Evolutionary conservation across 1,140 invertebrate species (phyloP).

Genomic region (Notospermus geniculatus): DNA sequence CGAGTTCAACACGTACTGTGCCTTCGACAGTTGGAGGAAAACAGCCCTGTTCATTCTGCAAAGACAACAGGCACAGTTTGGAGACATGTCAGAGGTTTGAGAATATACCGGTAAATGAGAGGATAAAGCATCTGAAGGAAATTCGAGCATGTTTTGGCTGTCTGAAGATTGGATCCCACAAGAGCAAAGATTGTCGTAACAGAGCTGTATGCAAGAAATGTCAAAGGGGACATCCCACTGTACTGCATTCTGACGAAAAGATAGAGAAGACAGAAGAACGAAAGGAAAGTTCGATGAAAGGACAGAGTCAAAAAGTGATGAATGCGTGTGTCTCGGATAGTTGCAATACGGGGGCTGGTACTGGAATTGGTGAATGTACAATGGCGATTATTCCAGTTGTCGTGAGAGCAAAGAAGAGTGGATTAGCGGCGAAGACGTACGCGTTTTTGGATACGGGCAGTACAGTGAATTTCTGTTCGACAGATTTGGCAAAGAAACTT

Average conservation of each 20-base stretch:
- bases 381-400: background rate
- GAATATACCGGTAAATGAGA: background rate
- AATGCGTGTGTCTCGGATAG: background rate
- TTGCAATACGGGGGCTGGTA: background rate
- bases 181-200: background rate
- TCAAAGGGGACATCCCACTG: background rate
- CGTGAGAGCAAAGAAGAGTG: background rate
- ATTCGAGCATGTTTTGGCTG: background rate
- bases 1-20: too few relatives aligned
- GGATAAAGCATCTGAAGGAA: background rate
- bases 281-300: background rate
- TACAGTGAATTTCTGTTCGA: background rate
- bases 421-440: background rate
- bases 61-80: too few relatives aligned
- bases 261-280: background rate
- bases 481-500: background rate
- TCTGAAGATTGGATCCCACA: background rate
- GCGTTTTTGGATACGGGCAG: background rate
- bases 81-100: background rate
- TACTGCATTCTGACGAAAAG: background rate
- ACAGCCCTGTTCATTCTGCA: too few relatives aligned
- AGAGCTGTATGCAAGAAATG: background rate
- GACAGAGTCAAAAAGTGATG: background rate
- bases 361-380: background rate
- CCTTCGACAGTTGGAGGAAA: too few relatives aligned